A percentile compares a stretch with the other conserved stretches of the same genome.
phyloP scores from a whole-genome alignment of 2,797 vertebrate genomes.

The Myotis planiceps region DNA sequence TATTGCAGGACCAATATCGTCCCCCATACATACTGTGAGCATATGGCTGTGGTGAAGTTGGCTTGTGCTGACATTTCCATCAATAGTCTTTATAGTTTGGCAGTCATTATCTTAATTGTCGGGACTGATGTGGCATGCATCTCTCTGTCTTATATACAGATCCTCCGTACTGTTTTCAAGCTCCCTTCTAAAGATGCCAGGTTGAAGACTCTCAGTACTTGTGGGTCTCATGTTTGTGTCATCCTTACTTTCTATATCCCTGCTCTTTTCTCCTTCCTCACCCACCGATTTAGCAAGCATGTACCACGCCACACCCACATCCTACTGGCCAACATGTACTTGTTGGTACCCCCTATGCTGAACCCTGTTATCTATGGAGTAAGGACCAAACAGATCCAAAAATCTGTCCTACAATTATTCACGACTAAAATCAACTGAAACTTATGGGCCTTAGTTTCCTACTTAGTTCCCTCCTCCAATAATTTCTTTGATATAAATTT shows the following conservation, averaged over 20 bases:
- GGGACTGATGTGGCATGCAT: slow-evolving; percentile 69
- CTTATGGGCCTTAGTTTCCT: neutral
- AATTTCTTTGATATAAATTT: neutral
- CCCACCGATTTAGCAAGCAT: slow-evolving; percentile 30
- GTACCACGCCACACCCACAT: slow-evolving; percentile 43
- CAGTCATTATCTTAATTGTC: slow-evolving; percentile 68
- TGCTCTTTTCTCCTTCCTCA: slow-evolving; percentile 64
- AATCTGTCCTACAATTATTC: slow-evolving; percentile 24
- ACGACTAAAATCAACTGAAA: neutral
- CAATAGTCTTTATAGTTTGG: slow-evolving; percentile 83
- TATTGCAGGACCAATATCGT: slow-evolving; percentile 79
- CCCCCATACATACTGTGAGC: slow-evolving; percentile 84
- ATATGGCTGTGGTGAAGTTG: slow-evolving; percentile 84
- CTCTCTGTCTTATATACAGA: slow-evolving; percentile 46
- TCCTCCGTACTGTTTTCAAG: slow-evolving; percentile 45
- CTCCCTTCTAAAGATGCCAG: neutral
- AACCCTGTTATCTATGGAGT: slow-evolving; percentile 69
- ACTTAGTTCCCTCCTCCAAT: neutral
- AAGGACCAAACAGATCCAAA: slow-evolving; percentile 65
- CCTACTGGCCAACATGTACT: slow-evolving; percentile 55
- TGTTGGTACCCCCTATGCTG: slow-evolving; percentile 50
- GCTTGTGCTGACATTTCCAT: slow-evolving; percentile 79
- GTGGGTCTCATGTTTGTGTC: slow-evolving; percentile 66
- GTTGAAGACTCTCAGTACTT: slow-evolving; percentile 60
- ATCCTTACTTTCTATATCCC: slow-evolving; percentile 73